These are phyloP conservation scores for Ramphastos sulfuratus DNA, from an alignment of 2,113 vertebrate genomes.

Conservation along the genomic window DNA sequence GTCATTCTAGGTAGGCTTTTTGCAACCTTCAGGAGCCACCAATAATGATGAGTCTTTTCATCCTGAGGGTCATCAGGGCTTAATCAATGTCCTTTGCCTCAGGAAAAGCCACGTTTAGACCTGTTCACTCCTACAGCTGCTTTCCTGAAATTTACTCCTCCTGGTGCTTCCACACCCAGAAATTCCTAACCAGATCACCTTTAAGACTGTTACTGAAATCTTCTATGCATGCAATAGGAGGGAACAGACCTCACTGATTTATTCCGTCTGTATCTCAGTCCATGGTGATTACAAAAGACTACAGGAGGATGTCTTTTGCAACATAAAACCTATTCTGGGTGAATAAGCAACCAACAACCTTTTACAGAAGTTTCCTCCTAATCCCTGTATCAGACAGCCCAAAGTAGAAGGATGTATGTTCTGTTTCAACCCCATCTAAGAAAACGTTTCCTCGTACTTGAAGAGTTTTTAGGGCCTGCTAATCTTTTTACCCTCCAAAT, in stretches of 20 bases:
- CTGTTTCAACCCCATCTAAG: slow-evolving; percentile 24
- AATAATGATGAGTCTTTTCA: not conserved
- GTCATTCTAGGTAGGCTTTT: not conserved
- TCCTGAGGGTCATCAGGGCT: not conserved
- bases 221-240: not conserved
- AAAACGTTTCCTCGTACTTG: not conserved
- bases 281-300: not conserved
- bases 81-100: not conserved
- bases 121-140: rapidly evolving
- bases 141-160: not conserved
- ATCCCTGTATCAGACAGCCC: not conserved
- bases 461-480: not conserved
- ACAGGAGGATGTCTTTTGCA: not conserved
- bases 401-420: not conserved
- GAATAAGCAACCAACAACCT: not conserved
- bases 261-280: not conserved
- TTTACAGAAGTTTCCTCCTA: not conserved
- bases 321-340: not conserved
- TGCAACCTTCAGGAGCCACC: not conserved
- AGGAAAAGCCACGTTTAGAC: not conserved
- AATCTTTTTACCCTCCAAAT: slow-evolving; percentile 19
- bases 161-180: not conserved
- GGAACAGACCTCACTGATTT: not conserved
- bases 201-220: not conserved
- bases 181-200: not conserved